phyloP scores from a whole-genome alignment of 2,113 vertebrate genomes.

The Acanthisitta chloris region DNA sequence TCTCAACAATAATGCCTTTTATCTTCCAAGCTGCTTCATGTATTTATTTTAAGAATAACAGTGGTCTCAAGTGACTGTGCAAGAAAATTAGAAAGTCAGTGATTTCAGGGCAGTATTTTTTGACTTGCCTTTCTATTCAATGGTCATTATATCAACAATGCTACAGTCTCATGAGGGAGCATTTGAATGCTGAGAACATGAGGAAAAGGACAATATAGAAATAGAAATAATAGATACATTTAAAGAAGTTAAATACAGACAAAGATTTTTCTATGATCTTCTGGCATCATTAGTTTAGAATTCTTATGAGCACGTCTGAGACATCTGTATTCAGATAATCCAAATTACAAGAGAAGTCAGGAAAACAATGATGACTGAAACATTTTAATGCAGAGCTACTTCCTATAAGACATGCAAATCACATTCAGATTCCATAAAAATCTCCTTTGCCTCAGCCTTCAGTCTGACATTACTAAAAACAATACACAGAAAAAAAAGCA shows the following conservation, averaged over 20 bases:
- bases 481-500: background rate
- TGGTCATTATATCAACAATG: background rate
- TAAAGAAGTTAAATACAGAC: background rate
- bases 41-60: background rate
- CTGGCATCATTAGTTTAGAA: background rate
- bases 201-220: background rate
- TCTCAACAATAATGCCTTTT: background rate
- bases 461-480: background rate
- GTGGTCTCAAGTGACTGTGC: background rate
- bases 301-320: background rate
- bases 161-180: background rate
- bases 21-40: background rate
- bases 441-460: background rate
- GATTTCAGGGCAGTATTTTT: background rate
- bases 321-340: constrained; percentile 6
- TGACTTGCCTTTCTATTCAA: background rate
- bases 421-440: constrained; percentile 9
- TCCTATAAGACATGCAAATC: background rate
- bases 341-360: background rate
- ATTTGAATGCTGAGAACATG: background rate
- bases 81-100: background rate
- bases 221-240: background rate
- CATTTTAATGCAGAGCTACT: background rate
- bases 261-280: background rate
- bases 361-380: constrained; percentile 15